Base-by-base conservation (phyloP, 2,888 invertebrate species). In the Hymenopus coronatus region DNA sequence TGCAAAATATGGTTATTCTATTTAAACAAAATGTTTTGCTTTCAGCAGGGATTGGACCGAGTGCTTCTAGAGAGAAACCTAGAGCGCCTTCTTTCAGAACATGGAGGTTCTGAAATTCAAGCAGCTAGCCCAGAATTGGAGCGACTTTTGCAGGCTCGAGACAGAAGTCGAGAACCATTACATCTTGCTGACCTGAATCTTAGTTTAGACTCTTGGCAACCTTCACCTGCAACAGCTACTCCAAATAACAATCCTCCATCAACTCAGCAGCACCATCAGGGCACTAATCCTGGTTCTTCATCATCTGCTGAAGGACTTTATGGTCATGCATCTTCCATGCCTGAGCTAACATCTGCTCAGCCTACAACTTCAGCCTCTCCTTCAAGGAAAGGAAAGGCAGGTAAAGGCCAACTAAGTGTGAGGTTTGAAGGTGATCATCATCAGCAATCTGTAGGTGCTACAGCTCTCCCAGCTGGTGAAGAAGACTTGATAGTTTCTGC, bases 51-150 rank as follows among this genome's bases (percentile, higher is more conserved):
- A 91, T 92, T 97, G 91, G 96, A 97, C 92, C 94, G 96, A 92
- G 95, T 96, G 0, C 94, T 96, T 87, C 94, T 96, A 12, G 96
- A 96, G 92, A 94, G 96, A 91, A 96, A 96, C 92, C 94, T 96
- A 90, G 96, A 96, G 91, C 94, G 96, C 90, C 92, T 95, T 33
- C 92, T 95, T 40, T 94, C 94, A 8, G 95, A 91, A 85, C 91
- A 91, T 87, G 91, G 91, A 3, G 90, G 91, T 14, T 90, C 90
- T 54, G 90, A 89, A 88, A 89, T 90, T 83, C 89, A 89, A 84
- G 90, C 90, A 83, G 89, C 90, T 28, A 90, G 92, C 83, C 93
- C 93, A 0, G 94, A 94, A 90, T 92, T 94, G 86, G 94, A 94
- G 91, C 94, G 94, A 91, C 92, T 95, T 84, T 93, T 95, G 91